Percentiles rank a stretch among this genome's conserved stretches.
Evolutionary conservation across 2,113 vertebrate genomes (phyloP).

Genomic region (Myrmecobius fasciatus): DNA sequence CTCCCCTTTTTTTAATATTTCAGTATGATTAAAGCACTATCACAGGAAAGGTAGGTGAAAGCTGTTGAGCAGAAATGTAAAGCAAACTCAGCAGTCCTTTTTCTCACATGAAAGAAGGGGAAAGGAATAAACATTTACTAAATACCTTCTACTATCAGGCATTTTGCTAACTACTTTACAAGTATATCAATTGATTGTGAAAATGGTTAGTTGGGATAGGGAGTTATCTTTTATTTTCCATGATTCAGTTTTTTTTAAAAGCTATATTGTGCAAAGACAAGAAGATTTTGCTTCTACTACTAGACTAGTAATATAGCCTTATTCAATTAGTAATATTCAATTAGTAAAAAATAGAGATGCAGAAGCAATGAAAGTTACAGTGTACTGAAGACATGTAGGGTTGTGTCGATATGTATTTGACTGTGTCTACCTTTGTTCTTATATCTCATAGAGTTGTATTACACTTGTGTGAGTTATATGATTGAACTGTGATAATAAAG

Average conservation of each 20-base stretch:
- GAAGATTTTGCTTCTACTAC: not conserved
- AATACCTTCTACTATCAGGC: not conserved
- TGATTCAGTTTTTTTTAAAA: not conserved
- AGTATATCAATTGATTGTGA: not conserved
- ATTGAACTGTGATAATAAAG: not conserved
- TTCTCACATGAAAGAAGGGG: not conserved
- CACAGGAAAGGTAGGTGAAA: not conserved
- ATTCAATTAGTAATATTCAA: not conserved
- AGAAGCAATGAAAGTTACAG: accelerated
- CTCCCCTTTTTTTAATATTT: not conserved
- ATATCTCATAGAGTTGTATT: not conserved
- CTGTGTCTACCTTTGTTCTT: not conserved
- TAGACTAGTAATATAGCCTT: not conserved
- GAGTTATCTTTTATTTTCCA: not conserved
- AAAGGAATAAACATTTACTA: not conserved
- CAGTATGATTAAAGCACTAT: not conserved
- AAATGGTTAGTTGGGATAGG: not conserved
- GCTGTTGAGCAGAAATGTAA: not conserved
- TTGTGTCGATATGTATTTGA: too few relatives aligned
- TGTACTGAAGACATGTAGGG: too few relatives aligned
- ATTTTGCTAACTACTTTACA: not conserved
- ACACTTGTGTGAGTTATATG: not conserved
- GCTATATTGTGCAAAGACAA: not conserved
- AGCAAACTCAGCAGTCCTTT: not conserved
- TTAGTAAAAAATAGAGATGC: not conserved